Percentiles rank a stretch among this genome's conserved stretches.
Conservation (phyloP, 2,113 vertebrate genomes). For the Felis chaus region DNA sequence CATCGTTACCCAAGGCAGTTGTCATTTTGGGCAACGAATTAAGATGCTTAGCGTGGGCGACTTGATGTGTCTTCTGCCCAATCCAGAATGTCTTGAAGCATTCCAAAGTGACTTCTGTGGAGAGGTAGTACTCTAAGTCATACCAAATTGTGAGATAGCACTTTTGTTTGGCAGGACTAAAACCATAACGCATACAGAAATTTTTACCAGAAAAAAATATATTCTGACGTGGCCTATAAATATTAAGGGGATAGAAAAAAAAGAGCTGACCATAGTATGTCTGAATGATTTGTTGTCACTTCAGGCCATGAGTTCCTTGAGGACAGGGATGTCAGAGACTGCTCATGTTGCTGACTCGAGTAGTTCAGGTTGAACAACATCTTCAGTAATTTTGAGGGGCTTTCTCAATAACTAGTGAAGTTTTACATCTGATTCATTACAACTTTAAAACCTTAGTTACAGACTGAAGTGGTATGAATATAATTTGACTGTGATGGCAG, state of each 20-base stretch:
- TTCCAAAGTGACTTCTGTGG: not conserved
- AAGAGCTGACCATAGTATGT: not conserved
- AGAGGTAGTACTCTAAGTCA: not conserved
- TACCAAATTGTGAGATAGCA: not conserved
- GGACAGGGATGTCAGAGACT: not conserved
- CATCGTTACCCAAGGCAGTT: not conserved
- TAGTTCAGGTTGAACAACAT: not conserved
- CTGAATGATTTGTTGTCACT: not conserved
- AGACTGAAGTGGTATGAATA: not conserved
- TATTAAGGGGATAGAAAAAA: not conserved
- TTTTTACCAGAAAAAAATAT: not conserved
- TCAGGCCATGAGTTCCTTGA: not conserved
- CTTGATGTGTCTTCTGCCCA: not conserved
- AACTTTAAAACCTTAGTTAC: slow-evolving; percentile 32
- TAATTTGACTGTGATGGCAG: slow-evolving; percentile 25
- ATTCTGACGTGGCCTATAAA: not conserved
- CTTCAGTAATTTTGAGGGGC: not conserved
- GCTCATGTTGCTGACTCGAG: not conserved
- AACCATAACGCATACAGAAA: not conserved
- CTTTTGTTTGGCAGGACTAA: not conserved
- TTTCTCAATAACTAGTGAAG: not conserved
- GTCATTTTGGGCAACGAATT: not conserved
- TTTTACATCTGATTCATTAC: slow-evolving; percentile 27
- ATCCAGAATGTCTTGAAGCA: not conserved
- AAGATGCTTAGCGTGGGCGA: not conserved